Evolutionary conservation across 2,797 vertebrate species (phyloP).

Genomic region (Enteromius anoplus): DNA sequence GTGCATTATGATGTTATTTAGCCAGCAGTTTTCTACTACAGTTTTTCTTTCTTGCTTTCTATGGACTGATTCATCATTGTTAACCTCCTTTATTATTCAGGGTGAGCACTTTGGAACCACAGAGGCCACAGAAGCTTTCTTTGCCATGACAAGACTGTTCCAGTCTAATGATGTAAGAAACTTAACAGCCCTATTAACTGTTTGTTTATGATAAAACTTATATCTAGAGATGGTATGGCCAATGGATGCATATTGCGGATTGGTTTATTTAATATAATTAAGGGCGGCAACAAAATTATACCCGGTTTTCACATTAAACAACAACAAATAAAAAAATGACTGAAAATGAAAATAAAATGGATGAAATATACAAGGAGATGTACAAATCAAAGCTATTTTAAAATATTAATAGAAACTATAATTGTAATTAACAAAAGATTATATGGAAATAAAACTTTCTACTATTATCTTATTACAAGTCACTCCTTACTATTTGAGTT

Average conservation of each 20-base stretch:
- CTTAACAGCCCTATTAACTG: neutral
- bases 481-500: neutral
- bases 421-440: neutral
- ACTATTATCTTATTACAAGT: neutral
- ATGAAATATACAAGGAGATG: neutral
- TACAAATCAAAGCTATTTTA: neutral
- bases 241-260: neutral
- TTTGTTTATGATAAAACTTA: neutral
- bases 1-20: slow-evolving; percentile 64
- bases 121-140: slow-evolving; percentile 97
- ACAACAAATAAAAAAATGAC: neutral
- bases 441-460: too few species aligned
- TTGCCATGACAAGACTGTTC: slow-evolving; percentile 97
- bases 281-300: neutral
- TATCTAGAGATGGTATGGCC: neutral
- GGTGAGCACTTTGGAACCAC: slow-evolving; percentile 97
- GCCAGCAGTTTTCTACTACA: neutral
- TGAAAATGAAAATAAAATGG: neutral
- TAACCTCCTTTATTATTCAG: slow-evolving; percentile 66
- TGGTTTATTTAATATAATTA: neutral
- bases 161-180: slow-evolving; percentile 94
- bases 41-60: neutral
- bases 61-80: neutral
- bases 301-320: neutral
- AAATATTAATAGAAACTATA: neutral